Base-by-base conservation (phyloP, 1,140 invertebrate genomes). In the Hormaphis cornu region DNA sequence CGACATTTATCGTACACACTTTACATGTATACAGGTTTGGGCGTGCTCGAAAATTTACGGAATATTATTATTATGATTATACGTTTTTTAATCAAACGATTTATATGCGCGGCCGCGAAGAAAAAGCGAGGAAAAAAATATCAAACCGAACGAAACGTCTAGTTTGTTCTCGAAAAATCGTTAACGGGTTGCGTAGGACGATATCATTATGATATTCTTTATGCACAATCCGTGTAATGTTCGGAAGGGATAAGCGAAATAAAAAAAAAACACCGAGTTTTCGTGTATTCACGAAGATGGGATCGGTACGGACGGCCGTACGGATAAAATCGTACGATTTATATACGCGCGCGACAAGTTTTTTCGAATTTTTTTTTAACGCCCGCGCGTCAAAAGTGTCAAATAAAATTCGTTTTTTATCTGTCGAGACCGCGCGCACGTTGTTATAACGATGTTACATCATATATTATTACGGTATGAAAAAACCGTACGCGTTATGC, bases 401-500 rank as follows among this genome's bases (percentile, higher is more conserved):
- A 48, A 33, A 48, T 63, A 63, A 63, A 63, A 63, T 30, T 63
- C 14, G 59, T 48, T 48, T 46, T 63, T 63, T 63, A 48, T 61
- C 44, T 24, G 24, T 20, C 5, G 20, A n/a, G n/a, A n/a, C 20
- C 22, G 22, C 18, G 12, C 4, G 9, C 22, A 7, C 14, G 37
- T 40, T 14, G 16, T 40, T 40, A 40, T 22, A 10, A 37, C 10
- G 40, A 22, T 58, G 24, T 8, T 8, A 40, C 24, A 8, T 26
- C 26, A 42, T 42, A 22, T 40, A 40, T 42, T 8, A 46, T 46
- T 8, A 8, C n/a, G 6, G 8, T 42, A 24, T 24, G 42, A 22
- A 22, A 22, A 22, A 35, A 37, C 53, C 5, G 4, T 20, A 20
- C n/a, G n/a, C n/a, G n/a, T n/a, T 30, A 8, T 7, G 12, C 2